Evolutionary conservation across 2,888 invertebrate species (phyloP).

Genomic region (Sinotaia quadrata): DNA sequence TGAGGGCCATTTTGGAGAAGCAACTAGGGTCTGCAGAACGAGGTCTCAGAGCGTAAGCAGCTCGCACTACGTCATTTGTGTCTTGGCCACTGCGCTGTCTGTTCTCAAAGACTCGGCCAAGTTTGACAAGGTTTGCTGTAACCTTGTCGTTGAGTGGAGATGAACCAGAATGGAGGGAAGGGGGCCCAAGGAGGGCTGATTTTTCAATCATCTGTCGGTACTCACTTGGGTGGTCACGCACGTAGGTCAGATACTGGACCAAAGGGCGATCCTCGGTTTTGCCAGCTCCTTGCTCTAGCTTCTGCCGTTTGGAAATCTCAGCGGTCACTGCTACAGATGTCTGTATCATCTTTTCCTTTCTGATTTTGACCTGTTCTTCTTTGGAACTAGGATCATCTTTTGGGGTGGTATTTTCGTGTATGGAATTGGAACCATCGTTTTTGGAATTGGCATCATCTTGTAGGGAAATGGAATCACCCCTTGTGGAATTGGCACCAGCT

Average conservation of each 20-base stretch:
- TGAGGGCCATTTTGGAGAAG: conserved; percentile 3
- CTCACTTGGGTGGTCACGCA: conserved; percentile 53
- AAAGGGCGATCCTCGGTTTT: conserved; percentile 49
- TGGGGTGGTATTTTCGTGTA: no score
- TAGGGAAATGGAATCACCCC: no score
- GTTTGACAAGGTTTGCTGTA: conserved; percentile 17
- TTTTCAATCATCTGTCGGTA: conserved; percentile 33
- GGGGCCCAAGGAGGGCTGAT: not conserved
- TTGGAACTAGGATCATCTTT: no score
- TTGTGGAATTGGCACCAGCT: not conserved
- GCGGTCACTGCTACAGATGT: not conserved
- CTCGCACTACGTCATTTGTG: conserved; percentile 16
- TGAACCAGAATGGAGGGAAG: conserved; percentile 3
- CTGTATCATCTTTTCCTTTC: not conserved
- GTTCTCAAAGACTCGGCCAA: conserved; percentile 31
- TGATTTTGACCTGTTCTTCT: not conserved
- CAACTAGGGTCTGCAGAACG: conserved; percentile 25
- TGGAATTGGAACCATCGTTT: no score
- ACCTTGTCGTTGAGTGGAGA: not conserved
- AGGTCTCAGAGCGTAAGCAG: conserved; percentile 30
- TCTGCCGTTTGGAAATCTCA: not conserved
- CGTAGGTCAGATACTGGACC: conserved; percentile 52
- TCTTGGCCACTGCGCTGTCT: conserved; percentile 24
- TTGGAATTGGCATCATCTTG: not conserved
- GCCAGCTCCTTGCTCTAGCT: not conserved